Base-by-base conservation (phyloP, 1,140 invertebrate species). In the Nephotettix cincticeps region DNA sequence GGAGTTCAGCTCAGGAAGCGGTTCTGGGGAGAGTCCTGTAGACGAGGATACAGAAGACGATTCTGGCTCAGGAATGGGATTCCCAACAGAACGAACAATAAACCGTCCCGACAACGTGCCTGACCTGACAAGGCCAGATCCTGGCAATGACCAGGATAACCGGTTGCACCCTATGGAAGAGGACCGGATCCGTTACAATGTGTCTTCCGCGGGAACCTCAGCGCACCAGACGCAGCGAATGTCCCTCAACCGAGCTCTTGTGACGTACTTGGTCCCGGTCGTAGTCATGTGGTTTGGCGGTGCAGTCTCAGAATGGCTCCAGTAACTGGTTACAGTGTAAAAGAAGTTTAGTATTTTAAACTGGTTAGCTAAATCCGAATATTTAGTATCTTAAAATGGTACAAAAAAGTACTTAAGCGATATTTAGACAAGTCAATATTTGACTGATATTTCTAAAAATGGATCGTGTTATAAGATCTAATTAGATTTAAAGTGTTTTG, bases 231-330 rank as follows among this genome's bases (percentile, higher is more conserved):
- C 23, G 21, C 19, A 19, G 78, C 73, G 86, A 45, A 85, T 87
- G 81, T 86, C 88, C 1, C 77, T 92, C 1, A 83, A 84, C 25
- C 86, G 85, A 69, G 91, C 91, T 3, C 77, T 93, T 2, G 83
- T 89, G 68, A 86, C 90, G 54, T 93, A 93, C 80, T 82, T 93
- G 43, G 81, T 93, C 77, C 92, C 92, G 4, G 88, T 93, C 36
- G 89, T 92, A 72, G 88, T 93, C 77, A 89, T 91, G 75, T 94
- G 91, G 91, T 90, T 94, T 80, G 92, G 92, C 67, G 87, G 89
- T 72, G 88, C 91, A 76, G 87, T 93, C 77, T 88, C 88, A 73
- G 91, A 93, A 79, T 87, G 91, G 83, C 47, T 73, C 6, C 71
- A 71, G 54, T 70, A 40, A 63, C 14, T 36, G 32, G 14, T 36